Conservation (phyloP, 2,888 invertebrate species). For the Metellina segmentata region DNA sequence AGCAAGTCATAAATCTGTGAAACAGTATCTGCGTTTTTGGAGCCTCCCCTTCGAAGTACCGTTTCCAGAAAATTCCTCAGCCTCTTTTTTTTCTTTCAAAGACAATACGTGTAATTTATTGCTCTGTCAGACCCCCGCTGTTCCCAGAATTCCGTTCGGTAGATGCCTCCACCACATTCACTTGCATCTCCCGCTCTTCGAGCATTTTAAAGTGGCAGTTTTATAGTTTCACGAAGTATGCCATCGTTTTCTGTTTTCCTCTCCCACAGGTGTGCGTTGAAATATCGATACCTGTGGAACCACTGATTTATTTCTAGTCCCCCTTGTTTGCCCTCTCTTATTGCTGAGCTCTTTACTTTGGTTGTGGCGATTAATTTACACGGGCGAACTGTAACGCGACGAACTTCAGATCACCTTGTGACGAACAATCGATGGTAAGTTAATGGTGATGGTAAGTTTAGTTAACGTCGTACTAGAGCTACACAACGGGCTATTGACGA, state of each 20-base stretch:
- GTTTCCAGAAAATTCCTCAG: constrained; percentile 7
- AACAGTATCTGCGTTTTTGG: constrained; percentile 33
- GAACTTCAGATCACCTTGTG: too few species aligned
- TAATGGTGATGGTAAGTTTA: too few species aligned
- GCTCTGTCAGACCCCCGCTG: constrained; percentile 44
- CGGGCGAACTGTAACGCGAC: too few species aligned
- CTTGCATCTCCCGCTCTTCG: constrained; percentile 30
- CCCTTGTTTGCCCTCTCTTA: not conserved
- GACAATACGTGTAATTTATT: constrained; percentile 75
- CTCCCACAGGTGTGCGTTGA: constrained; percentile 41
- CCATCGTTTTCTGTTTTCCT: constrained; percentile 16
- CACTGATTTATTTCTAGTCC: not conserved
- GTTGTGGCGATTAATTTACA: too few species aligned
- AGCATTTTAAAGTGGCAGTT: constrained; percentile 70
- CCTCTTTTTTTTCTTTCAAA: constrained; percentile 26
- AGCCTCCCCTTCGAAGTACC: constrained; percentile 31
- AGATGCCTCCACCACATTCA: constrained; percentile 48
- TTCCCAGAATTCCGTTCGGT: constrained; percentile 61
- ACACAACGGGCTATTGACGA: too few species aligned
- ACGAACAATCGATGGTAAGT: too few species aligned
- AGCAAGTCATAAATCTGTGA: not conserved
- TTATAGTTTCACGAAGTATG: constrained; percentile 47
- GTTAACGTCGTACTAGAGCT: too few species aligned
- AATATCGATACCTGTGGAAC: constrained; percentile 16
- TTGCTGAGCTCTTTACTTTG: not conserved